These are phyloP conservation scores for Gisinianus flammeolus DNA, from an alignment of 2,888 invertebrate species.

Conservation along the genomic window DNA sequence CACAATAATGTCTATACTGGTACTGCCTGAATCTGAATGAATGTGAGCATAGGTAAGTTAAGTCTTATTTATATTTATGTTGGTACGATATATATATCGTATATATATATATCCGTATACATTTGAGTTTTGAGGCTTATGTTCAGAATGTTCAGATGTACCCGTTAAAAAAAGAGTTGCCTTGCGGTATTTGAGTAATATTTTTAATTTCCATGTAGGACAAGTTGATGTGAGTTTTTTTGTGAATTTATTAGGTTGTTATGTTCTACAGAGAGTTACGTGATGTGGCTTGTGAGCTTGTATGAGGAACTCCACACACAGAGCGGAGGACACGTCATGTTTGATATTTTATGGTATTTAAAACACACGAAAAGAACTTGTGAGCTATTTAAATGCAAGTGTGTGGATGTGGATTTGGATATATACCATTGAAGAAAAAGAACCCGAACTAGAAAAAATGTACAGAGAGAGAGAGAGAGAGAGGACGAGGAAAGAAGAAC, in stretches of 20 bases:
- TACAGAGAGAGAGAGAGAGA: not conserved
- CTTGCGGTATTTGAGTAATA: not conserved
- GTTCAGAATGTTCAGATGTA: no score
- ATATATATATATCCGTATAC: no score
- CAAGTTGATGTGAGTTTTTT: constrained; percentile 18
- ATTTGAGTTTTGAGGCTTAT: no score
- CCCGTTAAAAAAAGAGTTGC: no score
- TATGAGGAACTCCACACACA: not conserved
- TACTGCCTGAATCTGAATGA: no score
- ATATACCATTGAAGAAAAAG: not conserved
- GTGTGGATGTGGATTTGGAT: no score
- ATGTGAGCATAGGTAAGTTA: no score
- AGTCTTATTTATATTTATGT: no score
- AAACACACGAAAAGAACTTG: constrained; percentile 12
- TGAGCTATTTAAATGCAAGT: constrained; percentile 31
- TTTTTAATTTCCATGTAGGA: constrained; percentile 20
- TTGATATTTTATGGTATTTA: constrained; percentile 13
- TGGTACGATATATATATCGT: no score
- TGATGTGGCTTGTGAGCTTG: no score
- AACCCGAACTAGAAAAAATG: not conserved
- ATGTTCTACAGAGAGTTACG: not conserved
- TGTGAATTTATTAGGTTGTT: constrained; percentile 22
- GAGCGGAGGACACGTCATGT: not conserved
- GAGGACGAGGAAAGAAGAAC: not conserved
- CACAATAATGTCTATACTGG: no score